Conservation (phyloP, 2,797 vertebrate species). For the Poecilia gillii region DNA sequence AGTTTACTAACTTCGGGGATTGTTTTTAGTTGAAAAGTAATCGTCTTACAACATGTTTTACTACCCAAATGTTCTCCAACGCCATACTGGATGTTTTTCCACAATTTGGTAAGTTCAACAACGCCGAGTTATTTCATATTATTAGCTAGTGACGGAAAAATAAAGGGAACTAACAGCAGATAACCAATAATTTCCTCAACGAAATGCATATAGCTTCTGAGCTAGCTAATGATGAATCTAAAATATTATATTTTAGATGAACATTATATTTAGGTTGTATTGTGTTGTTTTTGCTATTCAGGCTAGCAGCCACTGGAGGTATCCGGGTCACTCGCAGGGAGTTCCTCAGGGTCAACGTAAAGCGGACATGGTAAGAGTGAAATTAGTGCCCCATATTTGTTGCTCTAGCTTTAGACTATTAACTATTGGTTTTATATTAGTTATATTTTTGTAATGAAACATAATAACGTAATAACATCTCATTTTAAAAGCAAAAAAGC, state of each 20-base stretch:
- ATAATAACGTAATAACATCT: not conserved
- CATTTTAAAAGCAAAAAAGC: not conserved
- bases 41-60: conserved; percentile 82
- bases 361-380: conserved; percentile 81
- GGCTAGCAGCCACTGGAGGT: conserved; percentile 87
- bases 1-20: not conserved
- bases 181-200: not conserved
- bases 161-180: too few relatives aligned
- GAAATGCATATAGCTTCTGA: not conserved
- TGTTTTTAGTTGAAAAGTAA: not conserved
- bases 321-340: conserved; percentile 82
- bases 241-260: not conserved
- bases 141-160: not conserved
- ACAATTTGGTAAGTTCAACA: conserved; percentile 85
- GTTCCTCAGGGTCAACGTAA: conserved; percentile 85
- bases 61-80: conserved; percentile 85
- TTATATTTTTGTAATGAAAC: not conserved
- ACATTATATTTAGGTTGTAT: too few relatives aligned
- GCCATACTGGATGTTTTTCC: conserved; percentile 85
- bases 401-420: not conserved
- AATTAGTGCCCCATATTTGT: not conserved
- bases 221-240: not conserved
- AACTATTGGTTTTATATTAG: not conserved
- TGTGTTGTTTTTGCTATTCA: conserved; percentile 47
- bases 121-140: not conserved